A percentile compares a stretch with the other conserved stretches of the same genome.
phyloP scores from a whole-genome alignment of 23 tunicate genomes.

The Halocynthia aurantium region DNA sequence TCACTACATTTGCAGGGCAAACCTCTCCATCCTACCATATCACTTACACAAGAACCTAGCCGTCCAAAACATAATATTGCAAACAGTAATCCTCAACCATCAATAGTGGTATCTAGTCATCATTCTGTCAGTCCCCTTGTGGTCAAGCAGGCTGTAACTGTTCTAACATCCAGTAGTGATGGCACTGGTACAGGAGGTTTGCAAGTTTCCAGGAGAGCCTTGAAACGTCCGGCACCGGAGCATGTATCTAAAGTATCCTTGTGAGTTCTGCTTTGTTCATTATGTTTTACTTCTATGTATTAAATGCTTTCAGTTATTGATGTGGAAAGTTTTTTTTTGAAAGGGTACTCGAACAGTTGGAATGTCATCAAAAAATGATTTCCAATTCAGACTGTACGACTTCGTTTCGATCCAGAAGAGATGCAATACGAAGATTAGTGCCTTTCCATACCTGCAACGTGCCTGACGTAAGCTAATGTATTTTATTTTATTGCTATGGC shows the following conservation, averaged over 20 bases:
- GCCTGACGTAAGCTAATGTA: conserved; percentile 41
- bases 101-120: neutral
- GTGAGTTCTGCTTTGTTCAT: neutral
- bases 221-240: conserved; percentile 30
- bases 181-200: conserved; percentile 18
- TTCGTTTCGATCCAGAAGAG: conserved; percentile 37
- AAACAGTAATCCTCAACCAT: neutral
- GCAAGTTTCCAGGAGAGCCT: neutral
- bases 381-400: conserved; percentile 28
- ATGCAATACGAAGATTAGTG: conserved; percentile 49
- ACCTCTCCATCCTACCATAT: conserved; percentile 29
- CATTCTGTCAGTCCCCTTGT: neutral
- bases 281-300: neutral
- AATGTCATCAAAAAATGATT: conserved; percentile 44
- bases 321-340: too few species aligned
- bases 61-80: neutral
- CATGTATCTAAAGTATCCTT: conserved; percentile 1
- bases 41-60: conserved; percentile 7
- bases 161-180: neutral
- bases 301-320: too few species aligned
- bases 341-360: conserved; percentile 64
- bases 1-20: neutral
- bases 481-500: neutral
- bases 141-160: neutral
- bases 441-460: conserved; percentile 72